phyloP scores from a whole-genome alignment of 2,797 vertebrate genomes.

The Gymnoscopelus braueri region DNA sequence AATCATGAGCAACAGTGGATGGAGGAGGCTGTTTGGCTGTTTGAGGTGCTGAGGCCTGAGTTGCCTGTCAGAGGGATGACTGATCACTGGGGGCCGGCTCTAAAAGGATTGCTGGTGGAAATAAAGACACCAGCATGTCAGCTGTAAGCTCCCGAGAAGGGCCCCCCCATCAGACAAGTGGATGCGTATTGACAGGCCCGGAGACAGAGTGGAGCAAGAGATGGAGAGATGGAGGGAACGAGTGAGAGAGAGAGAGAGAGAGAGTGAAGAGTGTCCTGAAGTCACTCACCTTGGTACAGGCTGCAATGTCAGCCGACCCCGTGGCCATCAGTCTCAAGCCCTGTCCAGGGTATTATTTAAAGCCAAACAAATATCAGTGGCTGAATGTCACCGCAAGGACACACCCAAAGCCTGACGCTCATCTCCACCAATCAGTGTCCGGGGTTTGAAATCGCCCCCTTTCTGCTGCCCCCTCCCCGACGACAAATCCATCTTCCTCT shows the following conservation, averaged over 20 bases:
- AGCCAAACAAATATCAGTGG: conserved; percentile 97
- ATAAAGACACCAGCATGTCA: conserved; percentile 93
- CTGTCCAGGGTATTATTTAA: conserved; percentile 98
- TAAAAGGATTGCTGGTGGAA: conserved; percentile 90
- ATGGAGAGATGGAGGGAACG: conserved; percentile 80
- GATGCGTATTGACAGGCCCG: conserved; percentile 93
- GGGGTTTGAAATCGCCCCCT: conserved; percentile 82
- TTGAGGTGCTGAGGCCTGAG: conserved; percentile 66
- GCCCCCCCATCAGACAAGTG: conserved; percentile 88
- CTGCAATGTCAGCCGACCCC: conserved; percentile 94
- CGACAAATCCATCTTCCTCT: conserved; percentile 83
- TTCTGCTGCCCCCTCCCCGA: conserved; percentile 66
- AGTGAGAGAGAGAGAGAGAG: conserved; percentile 65
- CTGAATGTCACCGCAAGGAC: conserved; percentile 99
- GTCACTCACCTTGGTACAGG: conserved; percentile 97
- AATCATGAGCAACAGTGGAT: conserved; percentile 66
- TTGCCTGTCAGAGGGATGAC: conserved; percentile 79
- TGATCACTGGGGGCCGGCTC: conserved; percentile 80
- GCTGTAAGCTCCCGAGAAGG: conserved; percentile 91
- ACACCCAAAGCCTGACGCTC: conserved; percentile 84
- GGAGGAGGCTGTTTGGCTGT: conserved; percentile 48
- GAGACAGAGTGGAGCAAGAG: conserved; percentile 33
- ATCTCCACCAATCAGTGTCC: conserved; percentile 88
- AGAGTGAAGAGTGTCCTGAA: conserved; percentile 82
- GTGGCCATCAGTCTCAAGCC: conserved; percentile 93